Base-by-base conservation (phyloP, 2,113 vertebrate species). In the Crotalus viridis region DNA sequence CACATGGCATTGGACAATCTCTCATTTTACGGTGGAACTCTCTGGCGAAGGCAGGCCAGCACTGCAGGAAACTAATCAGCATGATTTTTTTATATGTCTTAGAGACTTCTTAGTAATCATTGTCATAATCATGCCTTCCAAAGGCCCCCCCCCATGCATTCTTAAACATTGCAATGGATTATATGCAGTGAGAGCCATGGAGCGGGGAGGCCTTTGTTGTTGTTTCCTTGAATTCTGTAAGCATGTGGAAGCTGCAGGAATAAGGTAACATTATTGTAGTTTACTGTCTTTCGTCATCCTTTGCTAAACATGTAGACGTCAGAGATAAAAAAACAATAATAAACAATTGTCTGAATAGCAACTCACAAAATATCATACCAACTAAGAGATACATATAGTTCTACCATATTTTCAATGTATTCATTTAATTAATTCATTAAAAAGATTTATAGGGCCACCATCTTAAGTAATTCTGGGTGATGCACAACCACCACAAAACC, bases 21-120 rank as follows among this genome's bases (percentile, higher is more conserved):
- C 51, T 88, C 93, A 0, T 97, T 97, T 96, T 93, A 94, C 96
- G 94, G 89, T 55, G 94, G 94, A 61, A 95, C 94, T 94, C 85
- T 95, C 95, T 96, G 95, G 92, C 89, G 95, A 95, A 97, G 91
- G 96, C 94, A 94, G 88, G 96, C 94, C 96, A 94, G 91, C 96
- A 74, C 96, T 96, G 96, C 95, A 97, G 97, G 97, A 97, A 96
- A 93, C 96, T 95, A 97, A 97, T 97, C 97, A 97, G 96, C 5
- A 2, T 96, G 95, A 96, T 96, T 96, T 96, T 69, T 96, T 96
- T 94, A 94, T 94, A 96, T 95, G 95, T 97, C 93, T 91, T 89
- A 92, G 94, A 96, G 91, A 92, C 95, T 91, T 97, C 92, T 96
- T 96, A 95, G 94, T 95, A 97, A 95, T 96, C 95, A 94, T 94